Conservation (phyloP, 2,888 invertebrate genomes). For the Keiferia lycopersicella region DNA sequence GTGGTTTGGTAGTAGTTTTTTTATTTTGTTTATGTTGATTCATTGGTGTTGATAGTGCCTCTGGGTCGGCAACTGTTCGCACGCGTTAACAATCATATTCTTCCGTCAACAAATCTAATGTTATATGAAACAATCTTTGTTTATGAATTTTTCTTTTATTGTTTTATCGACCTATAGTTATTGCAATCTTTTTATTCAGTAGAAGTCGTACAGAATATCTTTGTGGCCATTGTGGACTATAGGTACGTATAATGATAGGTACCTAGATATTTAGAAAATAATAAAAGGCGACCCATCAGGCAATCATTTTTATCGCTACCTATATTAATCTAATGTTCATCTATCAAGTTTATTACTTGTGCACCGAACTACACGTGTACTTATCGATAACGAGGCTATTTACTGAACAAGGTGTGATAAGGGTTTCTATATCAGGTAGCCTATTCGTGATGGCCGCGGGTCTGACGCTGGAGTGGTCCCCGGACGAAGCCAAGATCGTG, state of each 20-base stretch:
- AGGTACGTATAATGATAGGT: too few species aligned
- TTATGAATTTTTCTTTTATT: too few species aligned
- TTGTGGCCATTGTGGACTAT: too few species aligned
- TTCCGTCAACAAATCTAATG: neutral
- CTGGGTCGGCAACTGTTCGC: neutral
- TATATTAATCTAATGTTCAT: neutral
- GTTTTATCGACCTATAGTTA: too few species aligned
- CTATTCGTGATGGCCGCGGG: conserved; percentile 86
- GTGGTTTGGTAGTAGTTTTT: too few species aligned
- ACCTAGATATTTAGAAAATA: too few species aligned
- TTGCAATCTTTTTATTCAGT: too few species aligned
- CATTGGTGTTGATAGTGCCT: neutral
- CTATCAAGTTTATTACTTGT: conserved; percentile 2
- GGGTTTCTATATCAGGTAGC: conserved; percentile 77
- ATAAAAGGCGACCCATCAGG: too few species aligned
- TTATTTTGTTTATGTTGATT: neutral
- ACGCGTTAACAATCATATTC: conserved; percentile 1
- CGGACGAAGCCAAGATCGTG: conserved; percentile 76
- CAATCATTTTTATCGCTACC: neutral
- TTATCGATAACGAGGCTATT: conserved; percentile 5
- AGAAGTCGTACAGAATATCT: too few species aligned
- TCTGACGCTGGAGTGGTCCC: conserved; percentile 71
- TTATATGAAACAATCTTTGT: too few species aligned
- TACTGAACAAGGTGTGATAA: neutral
- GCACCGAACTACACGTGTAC: neutral